Conservation (phyloP, 2,797 vertebrate species). For the Lycodopsis pacificus region DNA sequence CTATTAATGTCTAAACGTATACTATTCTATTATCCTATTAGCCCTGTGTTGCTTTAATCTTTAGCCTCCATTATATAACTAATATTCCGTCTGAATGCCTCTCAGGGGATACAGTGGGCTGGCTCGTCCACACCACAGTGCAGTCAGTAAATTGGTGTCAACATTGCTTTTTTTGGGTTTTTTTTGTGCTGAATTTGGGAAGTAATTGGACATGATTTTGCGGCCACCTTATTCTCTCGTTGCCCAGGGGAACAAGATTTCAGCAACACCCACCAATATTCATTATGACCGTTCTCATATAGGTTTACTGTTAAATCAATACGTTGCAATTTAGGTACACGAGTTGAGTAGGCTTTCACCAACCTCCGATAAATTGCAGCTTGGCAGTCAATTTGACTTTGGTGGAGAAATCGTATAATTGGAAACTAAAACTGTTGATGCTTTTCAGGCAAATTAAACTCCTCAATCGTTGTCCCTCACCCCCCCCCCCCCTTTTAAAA, state of each 20-base stretch:
- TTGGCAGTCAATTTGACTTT: slow-evolving; percentile 52
- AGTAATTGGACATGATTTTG: slow-evolving; percentile 69
- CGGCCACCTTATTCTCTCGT: slow-evolving; percentile 46
- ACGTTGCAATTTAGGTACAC: slow-evolving; percentile 67
- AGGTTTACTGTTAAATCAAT: slow-evolving; percentile 74
- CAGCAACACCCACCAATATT: slow-evolving; percentile 70
- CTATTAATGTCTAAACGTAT: slow-evolving; percentile 1
- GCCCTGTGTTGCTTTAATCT: neutral
- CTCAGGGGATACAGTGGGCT: slow-evolving; percentile 28
- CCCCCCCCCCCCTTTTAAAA: neutral
- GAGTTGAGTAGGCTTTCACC: slow-evolving; percentile 55
- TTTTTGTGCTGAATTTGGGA: slow-evolving; percentile 51
- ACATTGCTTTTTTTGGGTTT: slow-evolving; percentile 45
- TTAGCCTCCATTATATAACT: slow-evolving; percentile 13
- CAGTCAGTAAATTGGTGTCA: slow-evolving; percentile 51
- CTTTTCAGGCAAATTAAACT: slow-evolving; percentile 34
- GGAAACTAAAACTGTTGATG: slow-evolving; percentile 34
- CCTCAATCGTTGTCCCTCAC: neutral
- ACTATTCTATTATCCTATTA: slow-evolving; percentile 13
- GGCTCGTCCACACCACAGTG: slow-evolving; percentile 1
- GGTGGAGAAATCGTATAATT: slow-evolving; percentile 56
- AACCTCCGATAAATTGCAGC: slow-evolving; percentile 53
- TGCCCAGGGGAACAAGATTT: slow-evolving; percentile 64
- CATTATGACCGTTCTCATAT: slow-evolving; percentile 64
- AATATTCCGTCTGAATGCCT: slow-evolving; percentile 33